Base-by-base conservation (phyloP, 2,888 invertebrate genomes). In the Hylaea fasciaria region DNA sequence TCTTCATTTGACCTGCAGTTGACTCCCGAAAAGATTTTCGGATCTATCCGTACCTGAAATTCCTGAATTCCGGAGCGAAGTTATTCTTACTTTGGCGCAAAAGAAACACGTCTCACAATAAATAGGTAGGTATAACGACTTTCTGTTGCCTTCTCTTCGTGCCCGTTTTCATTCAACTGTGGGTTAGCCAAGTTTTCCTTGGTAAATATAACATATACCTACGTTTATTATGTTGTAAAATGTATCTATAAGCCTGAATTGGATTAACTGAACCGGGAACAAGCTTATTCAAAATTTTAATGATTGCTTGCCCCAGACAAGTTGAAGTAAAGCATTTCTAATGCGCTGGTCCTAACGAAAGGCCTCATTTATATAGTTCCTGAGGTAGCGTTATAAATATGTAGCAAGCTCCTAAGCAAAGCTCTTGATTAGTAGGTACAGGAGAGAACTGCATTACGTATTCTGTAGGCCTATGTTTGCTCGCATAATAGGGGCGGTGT, bases 401-500 rank as follows among this genome's bases (percentile, higher is more conserved):
- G 32, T 41, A 32, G 13, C 14, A 41, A 12, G 41, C 37, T 51
- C 45, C 46, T 55, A 50, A 56, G 57, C 60, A 60, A 60, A 51
- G 41, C 44, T 57, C 43, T 52, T 65, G 55, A 57, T 66, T 63
- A 63, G 59, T 53, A 13, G 63, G 59, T 53, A 13, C 12, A 45
- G 39, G 13, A 56, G 56, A 58, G 53, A 64, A 63, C 51, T 48
- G 55, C 62, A 57, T 64, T 51, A 57, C 43, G 16, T 54, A 65
- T 68, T 64, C 60, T 49, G 40, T 49, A 59, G 57, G 47, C 48
- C 13, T 46, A 54, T 64, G 50, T 66, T 67, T 61, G 58, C 62
- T 54, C 60, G 62, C 52, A 32, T 62, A 65, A 66, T 66, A 57
- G 54, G 51, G 43, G 11, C 51, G 52, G 32, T 56, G 54, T 63